A percentile compares a stretch with the other conserved stretches of the same genome.
phyloP scores from a whole-genome alignment of 2,113 vertebrate species.

The Syngnathus floridae region DNA sequence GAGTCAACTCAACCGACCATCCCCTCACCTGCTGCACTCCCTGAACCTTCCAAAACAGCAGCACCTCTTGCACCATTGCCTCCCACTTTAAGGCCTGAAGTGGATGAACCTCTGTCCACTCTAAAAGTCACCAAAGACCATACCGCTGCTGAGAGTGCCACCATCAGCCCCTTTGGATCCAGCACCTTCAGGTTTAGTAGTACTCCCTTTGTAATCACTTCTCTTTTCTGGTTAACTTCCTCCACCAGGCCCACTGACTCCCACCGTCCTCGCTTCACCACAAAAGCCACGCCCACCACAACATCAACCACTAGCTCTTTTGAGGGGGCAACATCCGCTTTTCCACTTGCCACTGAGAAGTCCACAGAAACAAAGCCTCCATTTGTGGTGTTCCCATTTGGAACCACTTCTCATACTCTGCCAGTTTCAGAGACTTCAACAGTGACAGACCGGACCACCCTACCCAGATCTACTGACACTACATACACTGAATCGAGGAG shows the following conservation, averaged over 20 bases:
- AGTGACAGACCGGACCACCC: constrained; percentile 35
- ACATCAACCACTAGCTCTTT: constrained; percentile 16
- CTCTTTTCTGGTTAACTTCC: constrained; percentile 37
- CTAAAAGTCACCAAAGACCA: constrained; percentile 31
- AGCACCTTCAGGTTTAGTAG: constrained; percentile 41
- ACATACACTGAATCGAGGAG: constrained; percentile 26
- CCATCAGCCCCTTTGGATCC: constrained; percentile 17
- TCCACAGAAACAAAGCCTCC: constrained; percentile 36
- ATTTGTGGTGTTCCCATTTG: constrained; percentile 2
- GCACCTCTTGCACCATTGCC: constrained; percentile 4
- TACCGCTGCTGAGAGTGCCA: background rate
- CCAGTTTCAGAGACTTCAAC: constrained; percentile 22
- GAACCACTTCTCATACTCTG: constrained; percentile 31
- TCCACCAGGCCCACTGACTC: constrained; percentile 18
- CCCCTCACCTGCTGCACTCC: constrained; percentile 4
- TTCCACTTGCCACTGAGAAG: background rate
- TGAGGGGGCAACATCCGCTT: constrained; percentile 15
- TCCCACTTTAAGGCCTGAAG: constrained; percentile 35
- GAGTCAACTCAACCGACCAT: constrained; percentile 1
- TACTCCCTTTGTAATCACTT: constrained; percentile 24
- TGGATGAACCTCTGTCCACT: constrained; percentile 34
- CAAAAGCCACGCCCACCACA: constrained; percentile 13
- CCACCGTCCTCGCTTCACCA: constrained; percentile 7
- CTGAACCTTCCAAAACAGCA: constrained; percentile 18
- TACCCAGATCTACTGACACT: constrained; percentile 16